These are phyloP conservation scores for Ictidomys tridecemlineatus DNA, from an alignment of 2,113 vertebrate species.

Conservation along the genomic window DNA sequence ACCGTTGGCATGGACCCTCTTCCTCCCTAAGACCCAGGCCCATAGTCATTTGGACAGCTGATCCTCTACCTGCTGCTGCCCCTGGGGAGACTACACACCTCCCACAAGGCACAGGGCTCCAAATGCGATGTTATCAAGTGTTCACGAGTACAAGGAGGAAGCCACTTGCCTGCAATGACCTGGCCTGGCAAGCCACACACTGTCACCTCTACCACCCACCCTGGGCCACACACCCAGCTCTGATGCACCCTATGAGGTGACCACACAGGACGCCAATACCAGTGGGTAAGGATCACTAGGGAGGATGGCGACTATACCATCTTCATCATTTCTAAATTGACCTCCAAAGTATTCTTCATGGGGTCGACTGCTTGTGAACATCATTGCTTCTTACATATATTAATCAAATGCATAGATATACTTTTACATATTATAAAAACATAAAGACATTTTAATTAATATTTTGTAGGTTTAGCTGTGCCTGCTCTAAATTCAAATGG, in stretches of 20 bases:
- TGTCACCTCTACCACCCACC: not conserved
- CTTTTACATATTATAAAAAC: not conserved
- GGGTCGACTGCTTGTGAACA: not conserved
- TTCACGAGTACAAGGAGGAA: not conserved
- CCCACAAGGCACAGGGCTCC: not conserved
- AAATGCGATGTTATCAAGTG: not conserved
- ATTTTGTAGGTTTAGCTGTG: not conserved
- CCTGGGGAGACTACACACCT: too few relatives aligned
- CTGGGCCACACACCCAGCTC: not conserved
- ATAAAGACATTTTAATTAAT: not conserved
- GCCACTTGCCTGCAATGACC: not conserved
- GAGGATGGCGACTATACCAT: accelerated
- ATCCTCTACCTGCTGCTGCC: not conserved
- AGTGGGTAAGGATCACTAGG: accelerated
- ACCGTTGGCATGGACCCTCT: not conserved
- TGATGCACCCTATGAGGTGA: not conserved
- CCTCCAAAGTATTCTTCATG: not conserved
- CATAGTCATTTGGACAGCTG: not conserved
- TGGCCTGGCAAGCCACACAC: not conserved
- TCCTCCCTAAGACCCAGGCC: not conserved
- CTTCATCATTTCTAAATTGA: not conserved
- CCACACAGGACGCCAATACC: accelerated
- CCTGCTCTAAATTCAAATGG: not conserved
- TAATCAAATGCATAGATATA: not conserved
- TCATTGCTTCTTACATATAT: not conserved